These are phyloP conservation scores for Corella eumyota DNA, from an alignment of 23 tunicate species.

Conservation along the genomic window DNA sequence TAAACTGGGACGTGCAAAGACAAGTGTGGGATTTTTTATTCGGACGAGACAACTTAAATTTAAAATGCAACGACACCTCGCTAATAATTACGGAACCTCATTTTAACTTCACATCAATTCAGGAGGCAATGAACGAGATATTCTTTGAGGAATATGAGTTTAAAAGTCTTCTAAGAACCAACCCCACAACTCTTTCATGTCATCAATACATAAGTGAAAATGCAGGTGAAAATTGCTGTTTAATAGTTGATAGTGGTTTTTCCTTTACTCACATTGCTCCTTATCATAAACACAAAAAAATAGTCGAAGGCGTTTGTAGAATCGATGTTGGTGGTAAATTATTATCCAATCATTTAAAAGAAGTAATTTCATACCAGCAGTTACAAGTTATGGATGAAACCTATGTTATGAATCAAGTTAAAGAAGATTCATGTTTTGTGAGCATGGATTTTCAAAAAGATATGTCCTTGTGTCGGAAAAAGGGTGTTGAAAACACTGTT, in stretches of 20 bases:
- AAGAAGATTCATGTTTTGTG: conserved; percentile 80
- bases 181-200: conserved; percentile 63
- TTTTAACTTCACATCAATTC: conserved; percentile 71
- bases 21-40: conserved; percentile 85
- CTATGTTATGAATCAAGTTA: conserved; percentile 83
- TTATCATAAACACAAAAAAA: conserved; percentile 49
- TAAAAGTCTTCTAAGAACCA: conserved; percentile 63
- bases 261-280: conserved; percentile 98
- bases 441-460: conserved; percentile 62
- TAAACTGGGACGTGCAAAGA: conserved; percentile 92
- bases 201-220: conserved; percentile 10
- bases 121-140: conserved; percentile 91
- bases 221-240: conserved; percentile 73
- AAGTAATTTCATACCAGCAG: conserved; percentile 85
- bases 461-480: conserved; percentile 36
- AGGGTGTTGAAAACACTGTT: conserved; percentile 66
- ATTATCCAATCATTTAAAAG: conserved; percentile 93
- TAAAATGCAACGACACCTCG: conserved; percentile 45
- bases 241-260: conserved; percentile 87
- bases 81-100: conserved; percentile 92
- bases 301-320: conserved; percentile 66
- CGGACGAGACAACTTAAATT: conserved; percentile 74
- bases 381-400: conserved; percentile 99
- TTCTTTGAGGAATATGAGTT: conserved; percentile 98
- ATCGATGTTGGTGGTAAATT: conserved; percentile 98